Evolutionary conservation across 2,113 vertebrate species (phyloP).

Genomic region (Herpetotheres cachinnans): DNA sequence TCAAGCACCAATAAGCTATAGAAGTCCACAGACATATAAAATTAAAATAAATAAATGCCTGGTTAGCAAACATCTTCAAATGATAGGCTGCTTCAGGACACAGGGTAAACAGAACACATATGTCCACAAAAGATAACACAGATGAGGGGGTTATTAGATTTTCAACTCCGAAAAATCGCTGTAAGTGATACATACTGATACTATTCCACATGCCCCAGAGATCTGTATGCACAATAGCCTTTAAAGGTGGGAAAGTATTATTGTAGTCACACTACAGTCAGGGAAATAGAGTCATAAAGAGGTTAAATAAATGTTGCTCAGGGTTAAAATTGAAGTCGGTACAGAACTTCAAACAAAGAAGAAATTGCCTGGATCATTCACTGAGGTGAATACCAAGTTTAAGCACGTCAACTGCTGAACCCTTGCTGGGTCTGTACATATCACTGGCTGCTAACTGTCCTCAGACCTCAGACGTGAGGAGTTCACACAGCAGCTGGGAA

Average conservation of each 20-base stretch:
- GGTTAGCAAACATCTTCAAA: neutral
- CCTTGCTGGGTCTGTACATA: rapidly evolving
- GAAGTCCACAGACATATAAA: neutral
- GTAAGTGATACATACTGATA: neutral
- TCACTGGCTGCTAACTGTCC: neutral
- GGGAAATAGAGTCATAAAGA: neutral
- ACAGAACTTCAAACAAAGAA: neutral
- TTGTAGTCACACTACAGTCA: neutral
- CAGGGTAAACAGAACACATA: neutral
- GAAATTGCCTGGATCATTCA: neutral
- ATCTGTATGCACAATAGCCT: neutral
- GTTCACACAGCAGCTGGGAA: neutral
- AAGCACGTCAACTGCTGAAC: neutral
- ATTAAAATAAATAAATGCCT: neutral
- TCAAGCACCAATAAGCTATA: neutral
- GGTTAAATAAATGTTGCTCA: neutral
- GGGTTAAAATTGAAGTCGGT: neutral
- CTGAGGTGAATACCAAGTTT: neutral
- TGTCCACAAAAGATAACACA: neutral
- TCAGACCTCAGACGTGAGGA: neutral
- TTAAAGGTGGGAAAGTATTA: neutral
- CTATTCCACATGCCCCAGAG: neutral
- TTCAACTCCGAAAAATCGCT: neutral
- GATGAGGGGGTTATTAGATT: neutral
- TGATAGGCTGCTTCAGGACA: neutral